These are phyloP conservation scores for Silurus meridionalis DNA, from an alignment of 2,113 vertebrate genomes.

Conservation along the genomic window DNA sequence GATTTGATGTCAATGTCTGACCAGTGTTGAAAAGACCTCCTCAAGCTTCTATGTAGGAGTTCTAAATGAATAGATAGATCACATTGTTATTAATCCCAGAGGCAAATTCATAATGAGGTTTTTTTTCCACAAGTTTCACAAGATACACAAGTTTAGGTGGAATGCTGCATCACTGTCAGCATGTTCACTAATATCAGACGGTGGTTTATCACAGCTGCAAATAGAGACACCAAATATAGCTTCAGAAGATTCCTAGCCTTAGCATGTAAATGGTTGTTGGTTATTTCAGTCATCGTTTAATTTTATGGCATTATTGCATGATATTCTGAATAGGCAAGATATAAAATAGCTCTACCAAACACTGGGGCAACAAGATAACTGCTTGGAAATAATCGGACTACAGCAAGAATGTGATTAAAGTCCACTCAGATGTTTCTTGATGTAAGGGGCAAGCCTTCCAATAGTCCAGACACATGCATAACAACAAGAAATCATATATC, in stretches of 20 bases:
- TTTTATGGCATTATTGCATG: slow-evolving; percentile 4
- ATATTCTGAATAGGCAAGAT: background rate
- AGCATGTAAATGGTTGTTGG: background rate
- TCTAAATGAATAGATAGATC: too few relatives aligned
- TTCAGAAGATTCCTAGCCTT: background rate
- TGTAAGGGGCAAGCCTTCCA: background rate
- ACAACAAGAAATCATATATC: background rate
- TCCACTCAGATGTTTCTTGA: background rate
- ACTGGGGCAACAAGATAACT: background rate
- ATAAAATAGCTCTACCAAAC: background rate
- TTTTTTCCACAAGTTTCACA: too few relatives aligned
- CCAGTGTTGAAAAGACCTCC: background rate
- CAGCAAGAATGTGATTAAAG: background rate
- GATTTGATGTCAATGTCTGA: background rate
- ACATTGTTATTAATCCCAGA: too few relatives aligned
- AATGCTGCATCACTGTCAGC: background rate
- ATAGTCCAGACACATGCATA: too few relatives aligned
- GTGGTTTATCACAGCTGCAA: background rate
- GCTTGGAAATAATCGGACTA: background rate
- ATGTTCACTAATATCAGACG: background rate
- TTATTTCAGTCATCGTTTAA: background rate
- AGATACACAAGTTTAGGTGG: background rate
- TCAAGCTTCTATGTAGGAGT: background rate
- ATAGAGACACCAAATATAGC: background rate
- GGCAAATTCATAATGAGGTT: too few relatives aligned